Conservation (phyloP, 23 tunicate genomes). For the Trididemnum clinides region DNA sequence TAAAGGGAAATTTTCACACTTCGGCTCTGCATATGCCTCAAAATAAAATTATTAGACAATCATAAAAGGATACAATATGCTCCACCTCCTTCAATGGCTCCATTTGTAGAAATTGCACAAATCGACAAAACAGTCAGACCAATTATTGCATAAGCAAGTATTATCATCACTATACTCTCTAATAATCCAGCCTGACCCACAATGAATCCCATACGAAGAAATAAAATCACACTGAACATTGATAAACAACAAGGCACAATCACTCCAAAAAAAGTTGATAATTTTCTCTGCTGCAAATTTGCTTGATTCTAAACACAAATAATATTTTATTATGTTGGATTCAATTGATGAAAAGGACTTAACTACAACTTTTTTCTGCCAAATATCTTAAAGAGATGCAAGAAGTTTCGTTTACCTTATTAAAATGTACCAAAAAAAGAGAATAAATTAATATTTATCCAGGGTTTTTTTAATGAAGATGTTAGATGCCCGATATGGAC, state of each 20-base stretch:
- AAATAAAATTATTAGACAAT: no score
- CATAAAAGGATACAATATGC: conserved; percentile 87
- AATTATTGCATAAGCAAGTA: conserved; percentile 84
- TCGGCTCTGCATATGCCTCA: no score
- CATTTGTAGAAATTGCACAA: conserved; percentile 99
- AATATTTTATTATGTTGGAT: not conserved
- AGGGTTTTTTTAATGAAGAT: no score
- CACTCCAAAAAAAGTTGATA: conserved; percentile 97
- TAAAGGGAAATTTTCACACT: no score
- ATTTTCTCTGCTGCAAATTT: conserved; percentile 28
- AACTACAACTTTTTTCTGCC: no score
- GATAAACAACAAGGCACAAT: conserved; percentile 98
- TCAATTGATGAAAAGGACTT: no score
- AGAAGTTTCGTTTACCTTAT: no score
- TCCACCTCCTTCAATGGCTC: conserved; percentile 99
- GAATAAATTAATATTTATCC: no score
- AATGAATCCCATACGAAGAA: conserved; percentile 99
- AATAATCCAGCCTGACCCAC: conserved; percentile 95
- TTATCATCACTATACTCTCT: conserved; percentile 67
- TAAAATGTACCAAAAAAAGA: no score
- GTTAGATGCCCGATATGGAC: no score
- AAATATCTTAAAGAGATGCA: no score
- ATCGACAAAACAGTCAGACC: conserved; percentile 88
- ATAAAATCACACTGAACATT: conserved; percentile 97
- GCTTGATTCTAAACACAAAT: conserved; percentile 6